Percentiles rank a stretch among this genome's conserved stretches.
phyloP scores from a whole-genome alignment of 2,113 vertebrate genomes.

The Meleagris gallopavo region DNA sequence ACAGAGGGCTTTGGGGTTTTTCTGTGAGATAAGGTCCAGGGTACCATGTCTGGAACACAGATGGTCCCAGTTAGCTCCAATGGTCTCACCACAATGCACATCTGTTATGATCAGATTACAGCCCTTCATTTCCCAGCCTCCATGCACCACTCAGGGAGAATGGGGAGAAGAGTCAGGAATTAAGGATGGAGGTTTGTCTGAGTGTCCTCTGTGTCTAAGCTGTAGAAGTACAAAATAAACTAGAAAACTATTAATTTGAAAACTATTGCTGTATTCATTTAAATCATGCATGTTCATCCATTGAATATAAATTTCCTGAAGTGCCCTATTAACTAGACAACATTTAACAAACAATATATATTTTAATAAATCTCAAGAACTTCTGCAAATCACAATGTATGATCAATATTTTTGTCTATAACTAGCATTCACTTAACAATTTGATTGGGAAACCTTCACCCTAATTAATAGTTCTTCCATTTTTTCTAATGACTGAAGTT shows the following conservation, averaged over 20 bases:
- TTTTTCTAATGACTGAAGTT: neutral
- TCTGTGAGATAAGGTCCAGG: neutral
- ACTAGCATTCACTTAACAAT: neutral
- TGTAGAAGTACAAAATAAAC: neutral
- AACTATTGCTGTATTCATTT: neutral
- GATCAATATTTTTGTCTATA: neutral
- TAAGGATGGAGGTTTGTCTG: neutral
- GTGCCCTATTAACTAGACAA: neutral
- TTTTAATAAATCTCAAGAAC: conserved; percentile 10
- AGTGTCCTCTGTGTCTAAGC: neutral
- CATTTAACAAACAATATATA: neutral
- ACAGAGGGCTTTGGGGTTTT: accelerated
- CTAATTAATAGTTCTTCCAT: neutral
- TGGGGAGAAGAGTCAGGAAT: neutral
- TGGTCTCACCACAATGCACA: too few species aligned
- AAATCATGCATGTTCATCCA: neutral
- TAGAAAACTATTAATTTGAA: neutral
- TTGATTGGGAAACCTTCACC: neutral
- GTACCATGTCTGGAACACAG: accelerated
- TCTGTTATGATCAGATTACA: too few species aligned
- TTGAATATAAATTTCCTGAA: neutral
- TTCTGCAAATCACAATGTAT: neutral
- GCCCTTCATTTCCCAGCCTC: too few species aligned
- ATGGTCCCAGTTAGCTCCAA: neutral
- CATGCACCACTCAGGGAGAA: neutral